Evolutionary conservation across 2,113 vertebrate genomes (phyloP).

Genomic region (Cromileptes altivelis): DNA sequence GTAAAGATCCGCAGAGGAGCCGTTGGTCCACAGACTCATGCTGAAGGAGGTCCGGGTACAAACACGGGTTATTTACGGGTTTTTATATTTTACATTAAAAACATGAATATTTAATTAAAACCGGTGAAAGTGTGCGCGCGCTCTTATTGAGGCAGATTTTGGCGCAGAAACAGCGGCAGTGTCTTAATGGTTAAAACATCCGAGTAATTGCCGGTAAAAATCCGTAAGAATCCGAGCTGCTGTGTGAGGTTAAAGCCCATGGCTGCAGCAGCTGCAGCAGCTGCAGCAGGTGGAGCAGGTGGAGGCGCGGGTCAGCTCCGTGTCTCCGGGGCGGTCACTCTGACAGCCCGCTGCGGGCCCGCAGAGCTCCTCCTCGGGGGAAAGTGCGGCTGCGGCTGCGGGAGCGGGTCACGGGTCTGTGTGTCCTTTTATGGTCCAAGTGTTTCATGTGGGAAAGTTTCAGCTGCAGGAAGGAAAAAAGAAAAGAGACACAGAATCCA

Average conservation of each 20-base stretch:
- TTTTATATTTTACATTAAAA: not conserved
- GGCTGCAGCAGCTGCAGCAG: no score
- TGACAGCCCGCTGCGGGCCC: conserved; percentile 10
- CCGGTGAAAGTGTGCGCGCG: no score
- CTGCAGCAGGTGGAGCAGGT: conserved; percentile 41
- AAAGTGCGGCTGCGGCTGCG: not conserved
- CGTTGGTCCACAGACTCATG: conserved; percentile 70
- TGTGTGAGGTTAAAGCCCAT: no score
- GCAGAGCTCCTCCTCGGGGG: conserved; percentile 48
- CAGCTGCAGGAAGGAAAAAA: not conserved
- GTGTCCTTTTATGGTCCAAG: conserved; percentile 74
- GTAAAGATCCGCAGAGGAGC: conserved; percentile 43
- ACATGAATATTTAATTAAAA: no score
- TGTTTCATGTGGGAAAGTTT: conserved; percentile 72
- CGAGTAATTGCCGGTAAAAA: no score
- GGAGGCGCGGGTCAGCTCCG: conserved; percentile 18
- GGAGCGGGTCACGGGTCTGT: conserved; percentile 22
- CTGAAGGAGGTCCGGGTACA: not conserved
- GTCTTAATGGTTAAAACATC: no score
- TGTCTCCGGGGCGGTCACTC: not conserved
- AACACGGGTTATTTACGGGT: not conserved
- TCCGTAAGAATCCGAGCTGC: no score
- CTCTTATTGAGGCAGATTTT: no score
- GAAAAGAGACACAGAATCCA: not conserved
- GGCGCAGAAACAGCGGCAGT: no score